Conservation (phyloP, 1,140 invertebrate genomes). For the Drosophila melanica region DNA sequence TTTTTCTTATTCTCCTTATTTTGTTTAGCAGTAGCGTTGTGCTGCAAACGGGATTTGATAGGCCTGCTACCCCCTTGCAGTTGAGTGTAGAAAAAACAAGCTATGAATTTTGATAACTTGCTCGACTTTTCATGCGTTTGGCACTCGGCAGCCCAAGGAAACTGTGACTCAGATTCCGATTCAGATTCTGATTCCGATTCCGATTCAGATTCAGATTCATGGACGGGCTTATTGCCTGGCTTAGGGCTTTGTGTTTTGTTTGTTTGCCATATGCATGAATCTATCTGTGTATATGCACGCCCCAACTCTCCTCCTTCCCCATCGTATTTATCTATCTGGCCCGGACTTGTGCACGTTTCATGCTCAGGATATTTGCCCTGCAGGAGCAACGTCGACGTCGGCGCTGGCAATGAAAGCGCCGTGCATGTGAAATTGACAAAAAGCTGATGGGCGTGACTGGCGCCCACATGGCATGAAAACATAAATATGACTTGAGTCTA, state of each 20-base stretch:
- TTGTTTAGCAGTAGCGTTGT: too few species aligned
- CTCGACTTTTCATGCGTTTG: slow-evolving; percentile 28
- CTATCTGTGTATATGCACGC: slow-evolving; percentile 13
- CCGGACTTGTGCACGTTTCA: slow-evolving; percentile 45
- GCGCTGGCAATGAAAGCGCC: slow-evolving; percentile 19
- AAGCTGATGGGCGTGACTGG: slow-evolving; percentile 44
- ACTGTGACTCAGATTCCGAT: neutral
- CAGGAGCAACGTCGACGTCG: slow-evolving; percentile 19
- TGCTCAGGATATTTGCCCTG: slow-evolving; percentile 41
- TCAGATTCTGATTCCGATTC: slow-evolving; percentile 7
- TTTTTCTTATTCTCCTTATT: too few species aligned
- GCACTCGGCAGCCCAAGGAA: neutral
- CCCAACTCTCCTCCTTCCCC: neutral
- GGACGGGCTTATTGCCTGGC: slow-evolving; percentile 15
- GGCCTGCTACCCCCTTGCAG: neutral
- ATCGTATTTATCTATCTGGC: neutral
- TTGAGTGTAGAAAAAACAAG: slow-evolving; percentile 1
- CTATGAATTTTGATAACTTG: slow-evolving; percentile 40
- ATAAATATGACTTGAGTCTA: slow-evolving; percentile 45
- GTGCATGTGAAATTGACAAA: slow-evolving; percentile 53
- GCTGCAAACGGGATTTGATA: neutral
- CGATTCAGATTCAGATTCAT: slow-evolving; percentile 13
- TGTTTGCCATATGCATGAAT: slow-evolving; percentile 18
- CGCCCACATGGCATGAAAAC: slow-evolving; percentile 39
- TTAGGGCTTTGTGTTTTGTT: slow-evolving; percentile 13